A percentile compares a stretch with the other conserved stretches of the same genome.
Conservation (phyloP, 1,140 invertebrate genomes). For the Aphidius gifuensis region DNA sequence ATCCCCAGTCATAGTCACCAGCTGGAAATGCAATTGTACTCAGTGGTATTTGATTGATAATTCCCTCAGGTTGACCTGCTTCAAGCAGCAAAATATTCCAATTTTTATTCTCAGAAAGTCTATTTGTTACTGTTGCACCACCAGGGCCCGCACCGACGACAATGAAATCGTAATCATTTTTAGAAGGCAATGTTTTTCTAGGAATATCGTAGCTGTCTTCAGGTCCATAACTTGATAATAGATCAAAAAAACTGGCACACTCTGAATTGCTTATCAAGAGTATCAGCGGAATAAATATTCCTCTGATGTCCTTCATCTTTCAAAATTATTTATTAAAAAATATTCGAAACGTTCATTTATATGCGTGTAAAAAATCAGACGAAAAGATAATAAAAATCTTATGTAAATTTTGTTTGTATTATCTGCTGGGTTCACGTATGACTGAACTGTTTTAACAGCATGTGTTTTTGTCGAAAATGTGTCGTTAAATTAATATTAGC, state of each 20-base stretch:
- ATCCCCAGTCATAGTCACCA: constrained; percentile 60
- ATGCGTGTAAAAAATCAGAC: too few species aligned
- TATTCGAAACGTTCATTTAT: too few species aligned
- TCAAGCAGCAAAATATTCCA: constrained; percentile 57
- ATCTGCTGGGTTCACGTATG: too few species aligned
- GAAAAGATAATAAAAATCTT: too few species aligned
- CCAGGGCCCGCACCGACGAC: constrained; percentile 62
- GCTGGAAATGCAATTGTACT: constrained; percentile 48
- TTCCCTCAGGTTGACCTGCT: constrained; percentile 49
- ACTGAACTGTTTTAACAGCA: too few species aligned
- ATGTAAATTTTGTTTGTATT: too few species aligned
- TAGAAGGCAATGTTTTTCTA: constrained; percentile 20
- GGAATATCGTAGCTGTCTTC: constrained; percentile 21
- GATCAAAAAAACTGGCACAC: neutral
- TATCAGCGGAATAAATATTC: neutral
- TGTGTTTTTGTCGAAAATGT: too few species aligned
- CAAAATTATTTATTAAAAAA: neutral
- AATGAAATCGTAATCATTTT: constrained; percentile 50
- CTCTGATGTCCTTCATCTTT: neutral
- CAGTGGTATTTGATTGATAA: constrained; percentile 51
- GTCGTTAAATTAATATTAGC: too few species aligned
- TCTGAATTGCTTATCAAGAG: neutral
- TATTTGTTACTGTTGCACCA: constrained; percentile 60
- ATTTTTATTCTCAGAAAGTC: constrained; percentile 55
- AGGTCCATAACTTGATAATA: neutral